Conservation (phyloP, 2,797 vertebrate genomes). For the Eptatretus atami region DNA sequence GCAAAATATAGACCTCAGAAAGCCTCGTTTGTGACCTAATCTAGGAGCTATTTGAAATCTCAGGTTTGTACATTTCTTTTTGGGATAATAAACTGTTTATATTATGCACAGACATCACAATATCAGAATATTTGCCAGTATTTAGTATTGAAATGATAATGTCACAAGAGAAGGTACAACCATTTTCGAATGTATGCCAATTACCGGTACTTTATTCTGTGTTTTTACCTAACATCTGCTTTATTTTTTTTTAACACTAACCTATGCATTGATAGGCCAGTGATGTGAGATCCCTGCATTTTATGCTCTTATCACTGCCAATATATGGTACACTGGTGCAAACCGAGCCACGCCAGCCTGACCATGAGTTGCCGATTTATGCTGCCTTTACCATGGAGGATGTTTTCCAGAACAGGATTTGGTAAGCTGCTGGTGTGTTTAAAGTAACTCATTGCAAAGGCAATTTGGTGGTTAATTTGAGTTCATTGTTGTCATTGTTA, state of each 20-base stretch:
- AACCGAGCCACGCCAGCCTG: constrained; percentile 14
- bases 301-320: constrained; percentile 49
- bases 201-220: no score
- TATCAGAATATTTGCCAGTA: no score
- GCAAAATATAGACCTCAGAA: no score
- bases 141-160: no score
- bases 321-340: constrained; percentile 38
- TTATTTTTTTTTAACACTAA: no score
- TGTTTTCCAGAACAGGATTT: constrained; percentile 36
- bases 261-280: no score
- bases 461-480: not conserved
- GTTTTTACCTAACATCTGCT: no score
- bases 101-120: constrained; percentile 5
- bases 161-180: no score
- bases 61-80: not conserved
- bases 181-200: no score
- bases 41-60: no score
- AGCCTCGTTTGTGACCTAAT: no score
- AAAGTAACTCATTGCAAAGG: not conserved
- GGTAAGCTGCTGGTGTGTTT: constrained; percentile 16
- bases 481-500: no score
- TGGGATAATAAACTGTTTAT: constrained; percentile 10
- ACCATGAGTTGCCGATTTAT: constrained; percentile 32
- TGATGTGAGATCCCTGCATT: constrained; percentile 22
- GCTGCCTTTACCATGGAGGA: constrained; percentile 75